phyloP scores from a whole-genome alignment of 2,797 vertebrate genomes.

The Spizella passerina region DNA sequence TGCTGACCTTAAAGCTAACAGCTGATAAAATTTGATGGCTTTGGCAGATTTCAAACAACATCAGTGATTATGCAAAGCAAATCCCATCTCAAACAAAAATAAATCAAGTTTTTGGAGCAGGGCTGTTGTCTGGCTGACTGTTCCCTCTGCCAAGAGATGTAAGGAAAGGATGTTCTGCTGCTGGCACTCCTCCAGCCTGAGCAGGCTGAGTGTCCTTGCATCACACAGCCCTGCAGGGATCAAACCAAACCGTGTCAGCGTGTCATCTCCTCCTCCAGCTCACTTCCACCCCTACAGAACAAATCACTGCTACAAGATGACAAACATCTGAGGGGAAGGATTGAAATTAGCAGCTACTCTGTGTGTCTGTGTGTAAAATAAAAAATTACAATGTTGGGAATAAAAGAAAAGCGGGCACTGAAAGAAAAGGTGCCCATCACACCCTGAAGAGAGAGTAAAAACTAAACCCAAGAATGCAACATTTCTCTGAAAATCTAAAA shows the following conservation, averaged over 20 bases:
- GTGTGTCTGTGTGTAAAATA: not conserved
- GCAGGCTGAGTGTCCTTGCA: not conserved
- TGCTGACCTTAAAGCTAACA: not conserved
- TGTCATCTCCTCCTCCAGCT: not conserved
- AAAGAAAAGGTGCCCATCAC: accelerated
- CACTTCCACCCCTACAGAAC: not conserved
- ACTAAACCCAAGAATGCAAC: not conserved
- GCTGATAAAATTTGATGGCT: not conserved
- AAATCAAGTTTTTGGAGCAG: not conserved
- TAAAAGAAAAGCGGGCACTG: not conserved
- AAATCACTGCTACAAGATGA: not conserved
- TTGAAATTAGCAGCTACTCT: not conserved
- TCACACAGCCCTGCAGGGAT: not conserved
- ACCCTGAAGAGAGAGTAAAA: not conserved
- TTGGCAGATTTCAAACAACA: not conserved
- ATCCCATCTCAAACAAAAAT: not conserved
- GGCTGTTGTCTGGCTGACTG: not conserved
- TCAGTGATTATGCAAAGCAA: not conserved
- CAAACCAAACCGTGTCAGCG: accelerated
- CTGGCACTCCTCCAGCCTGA: not conserved
- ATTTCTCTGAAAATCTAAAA: not conserved
- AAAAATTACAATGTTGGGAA: accelerated
- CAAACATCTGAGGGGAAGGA: not conserved
- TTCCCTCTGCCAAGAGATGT: not conserved
- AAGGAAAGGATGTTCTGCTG: not conserved